These are phyloP conservation scores for Acanthococcus lagerstroemiae DNA, from an alignment of 2,888 invertebrate genomes.

Conservation along the genomic window DNA sequence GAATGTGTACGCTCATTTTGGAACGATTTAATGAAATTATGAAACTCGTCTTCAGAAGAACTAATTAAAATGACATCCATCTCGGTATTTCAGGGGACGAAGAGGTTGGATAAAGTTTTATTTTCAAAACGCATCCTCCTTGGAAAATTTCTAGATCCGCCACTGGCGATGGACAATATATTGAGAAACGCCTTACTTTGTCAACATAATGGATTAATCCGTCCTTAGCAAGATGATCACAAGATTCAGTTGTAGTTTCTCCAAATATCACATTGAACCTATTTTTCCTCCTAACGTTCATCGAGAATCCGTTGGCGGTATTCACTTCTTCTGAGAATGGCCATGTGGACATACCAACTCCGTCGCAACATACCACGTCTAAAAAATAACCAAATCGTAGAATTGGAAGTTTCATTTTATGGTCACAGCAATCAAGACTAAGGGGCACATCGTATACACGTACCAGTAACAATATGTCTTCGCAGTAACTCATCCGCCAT, in stretches of 20 bases:
- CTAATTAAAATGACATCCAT: too few relatives aligned
- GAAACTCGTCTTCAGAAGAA: neutral
- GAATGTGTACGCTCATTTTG: too few relatives aligned
- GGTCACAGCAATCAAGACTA: too few relatives aligned
- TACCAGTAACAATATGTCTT: slow-evolving; percentile 48
- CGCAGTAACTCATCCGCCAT: slow-evolving; percentile 45
- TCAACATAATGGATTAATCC: slow-evolving; percentile 41
- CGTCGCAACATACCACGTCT: slow-evolving; percentile 43
- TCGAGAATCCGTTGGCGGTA: slow-evolving; percentile 40
- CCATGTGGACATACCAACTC: slow-evolving; percentile 41
- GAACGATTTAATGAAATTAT: too few relatives aligned
- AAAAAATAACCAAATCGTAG: too few relatives aligned
- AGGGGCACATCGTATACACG: slow-evolving; percentile 23
- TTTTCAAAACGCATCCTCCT: too few relatives aligned
- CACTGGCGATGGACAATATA: too few relatives aligned
- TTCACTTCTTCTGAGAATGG: slow-evolving; percentile 41
- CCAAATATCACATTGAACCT: slow-evolving; percentile 40
- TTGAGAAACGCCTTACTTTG: slow-evolving; percentile 38
- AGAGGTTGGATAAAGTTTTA: too few relatives aligned
- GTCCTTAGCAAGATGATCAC: slow-evolving; percentile 41
- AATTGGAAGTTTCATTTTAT: too few relatives aligned
- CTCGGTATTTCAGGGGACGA: too few relatives aligned
- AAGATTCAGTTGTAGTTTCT: slow-evolving; percentile 40
- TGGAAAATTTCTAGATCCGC: too few relatives aligned
- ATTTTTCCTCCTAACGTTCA: slow-evolving; percentile 40